Base-by-base conservation (phyloP, 1,140 invertebrate species). In the Pachyrhynchus sulphureomaculatus region DNA sequence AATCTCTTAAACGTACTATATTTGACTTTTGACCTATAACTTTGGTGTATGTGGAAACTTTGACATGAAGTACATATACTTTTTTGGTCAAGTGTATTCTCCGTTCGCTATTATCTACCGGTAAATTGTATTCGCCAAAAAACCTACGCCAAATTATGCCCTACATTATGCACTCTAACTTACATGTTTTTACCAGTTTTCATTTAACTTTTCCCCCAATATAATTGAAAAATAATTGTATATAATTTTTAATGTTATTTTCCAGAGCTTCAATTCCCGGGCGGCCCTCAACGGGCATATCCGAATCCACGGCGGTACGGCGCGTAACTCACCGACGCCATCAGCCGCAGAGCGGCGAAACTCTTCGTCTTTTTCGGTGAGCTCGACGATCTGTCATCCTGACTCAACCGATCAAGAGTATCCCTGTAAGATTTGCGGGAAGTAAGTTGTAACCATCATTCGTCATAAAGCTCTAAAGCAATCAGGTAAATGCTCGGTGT, bases 361-460 rank as follows among this genome's bases (percentile, higher is more conserved):
- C 15, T 29, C 32, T 18, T 41, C 62, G 15, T 49, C 66, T 4
- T 62, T 53, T 18, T 29, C 55, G 17, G 59, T 67, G 26, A 60
- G 37, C 39, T 66, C 66, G 33, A 42, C 68, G n/a, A 47, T 68
- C 36, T 73, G 73, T 59, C 71, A 74, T 59, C 66, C 70, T 45
- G 70, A 75, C 56, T 67, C 72, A 12, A 70, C 65, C 51, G 84
- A 83, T 72, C 59, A 62, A 62, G 84, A 86, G 75, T 86, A 91
- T 80, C 93, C 94, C 72, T 97, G 95, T 86, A 95, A 94, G 85
- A 89, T 96, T 77, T 97, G 95, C 88, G 93, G 93, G 85, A 96
- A 95, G 93, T 96, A 91, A 91, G 92, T 93, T 80, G 77, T 83
- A 79, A 80, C 73, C 75, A 69, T 69, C 70, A 69, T 69, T 58